Evolutionary conservation across 1,140 invertebrate species (phyloP), one percentile per base, ranked within the genome.

Genomic region (Leptoteleia sp.): DNA sequence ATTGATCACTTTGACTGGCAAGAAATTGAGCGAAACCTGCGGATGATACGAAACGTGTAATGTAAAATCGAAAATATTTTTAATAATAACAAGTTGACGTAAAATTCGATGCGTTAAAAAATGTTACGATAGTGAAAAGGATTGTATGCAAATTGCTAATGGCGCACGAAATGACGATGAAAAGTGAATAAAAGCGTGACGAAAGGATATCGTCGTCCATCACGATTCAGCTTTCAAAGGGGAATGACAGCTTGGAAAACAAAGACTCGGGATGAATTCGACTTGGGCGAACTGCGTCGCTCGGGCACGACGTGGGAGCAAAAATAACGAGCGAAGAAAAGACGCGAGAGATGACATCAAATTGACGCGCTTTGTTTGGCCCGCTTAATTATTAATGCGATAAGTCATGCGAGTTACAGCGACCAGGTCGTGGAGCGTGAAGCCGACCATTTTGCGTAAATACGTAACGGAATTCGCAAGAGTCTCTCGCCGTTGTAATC

Each of bases 331-430:
- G 64, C n/a, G 16, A 31, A 55, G 55, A 65, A 73, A 68, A 62
- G 64, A 71, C 29, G 43, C 48, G 35, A 61, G 45, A 43, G 37
- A 57, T 31, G 48, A 65, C 50, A 64, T 76, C 65, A 76, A 77
- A 77, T 80, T 54, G 62, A 42, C 50, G 59, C 47, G 76, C 73
- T 81, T 79, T 81, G 68, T 77, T 81, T 47, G 31, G 57, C 67
- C 61, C 16, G 25, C 61, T 80, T 76, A 80, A 81, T 82, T 80
- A 81, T 81, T 81, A 81, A 82, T 78, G 70, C 52, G 50, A 52
- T 70, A 62, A 72, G 65, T 79, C 76, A 57, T 27, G 22, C 16
- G 52, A 73, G 33, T 73, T 67, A 57, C 61, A 22, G 33, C 27
- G 40, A 54, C 37, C 38, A 54, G 47, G 54, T 61, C 54, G 45